Conservation (phyloP, 2,888 invertebrate genomes). For the Nipponacmea schrenckii region DNA sequence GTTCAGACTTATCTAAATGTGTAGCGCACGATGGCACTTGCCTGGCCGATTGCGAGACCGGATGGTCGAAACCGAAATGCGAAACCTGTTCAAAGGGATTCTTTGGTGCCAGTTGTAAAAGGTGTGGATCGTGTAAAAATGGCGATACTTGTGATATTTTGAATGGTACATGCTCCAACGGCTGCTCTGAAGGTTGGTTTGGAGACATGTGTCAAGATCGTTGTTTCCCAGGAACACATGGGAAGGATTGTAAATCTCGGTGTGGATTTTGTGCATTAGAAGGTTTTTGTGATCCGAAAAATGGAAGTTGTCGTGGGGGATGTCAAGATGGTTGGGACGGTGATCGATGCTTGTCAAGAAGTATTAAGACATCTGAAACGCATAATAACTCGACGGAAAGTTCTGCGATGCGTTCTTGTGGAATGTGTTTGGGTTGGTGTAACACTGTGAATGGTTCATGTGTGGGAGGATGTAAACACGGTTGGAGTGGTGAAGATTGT, state of each 20-base stretch:
- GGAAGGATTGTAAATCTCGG: conserved; percentile 3
- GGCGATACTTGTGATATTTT: background rate
- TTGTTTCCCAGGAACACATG: background rate
- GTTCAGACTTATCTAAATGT: background rate
- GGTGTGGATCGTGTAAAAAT: background rate
- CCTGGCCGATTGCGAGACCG: background rate
- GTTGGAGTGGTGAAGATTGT: background rate
- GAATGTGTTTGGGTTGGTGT: background rate
- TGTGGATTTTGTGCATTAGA: conserved; percentile 8
- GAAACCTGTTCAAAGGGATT: background rate
- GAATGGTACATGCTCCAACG: background rate
- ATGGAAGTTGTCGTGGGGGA: background rate
- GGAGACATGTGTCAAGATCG: background rate
- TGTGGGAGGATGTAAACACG: background rate
- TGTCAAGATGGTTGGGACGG: background rate
- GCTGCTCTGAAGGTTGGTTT: background rate
- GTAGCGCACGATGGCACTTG: background rate
- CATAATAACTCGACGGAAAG: background rate
- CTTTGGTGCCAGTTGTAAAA: background rate
- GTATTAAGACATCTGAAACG: background rate
- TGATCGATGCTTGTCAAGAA: background rate
- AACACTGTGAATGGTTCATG: background rate
- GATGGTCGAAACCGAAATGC: background rate
- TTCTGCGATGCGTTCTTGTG: background rate
- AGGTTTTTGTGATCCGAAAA: background rate